Conservation (phyloP, 2,797 vertebrate species). For the Chelmon rostratus region DNA sequence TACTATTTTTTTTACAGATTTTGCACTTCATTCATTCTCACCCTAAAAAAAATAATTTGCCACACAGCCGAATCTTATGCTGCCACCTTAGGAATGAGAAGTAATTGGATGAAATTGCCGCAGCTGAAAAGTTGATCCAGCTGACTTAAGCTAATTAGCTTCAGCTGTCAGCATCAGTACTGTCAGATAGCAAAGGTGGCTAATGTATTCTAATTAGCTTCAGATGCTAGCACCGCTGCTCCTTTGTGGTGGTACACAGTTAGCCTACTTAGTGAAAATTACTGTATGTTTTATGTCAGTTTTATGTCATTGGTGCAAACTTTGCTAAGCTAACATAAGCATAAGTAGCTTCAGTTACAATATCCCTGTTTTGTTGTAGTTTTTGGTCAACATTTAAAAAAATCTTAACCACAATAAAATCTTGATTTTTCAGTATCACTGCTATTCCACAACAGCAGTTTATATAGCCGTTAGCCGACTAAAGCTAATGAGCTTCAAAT, state of each 20-base stretch:
- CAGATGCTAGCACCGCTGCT: conserved; percentile 5
- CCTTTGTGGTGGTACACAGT: not conserved
- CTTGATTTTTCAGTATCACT: not conserved
- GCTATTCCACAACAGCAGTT: not conserved
- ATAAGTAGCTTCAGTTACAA: not conserved
- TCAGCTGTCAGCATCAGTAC: conserved; percentile 16
- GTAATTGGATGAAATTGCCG: conserved; percentile 8
- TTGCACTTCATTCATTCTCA: not conserved
- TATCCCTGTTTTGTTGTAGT: not conserved
- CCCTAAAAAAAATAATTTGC: not conserved
- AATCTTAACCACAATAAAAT: too few relatives aligned
- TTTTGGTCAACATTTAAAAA: not conserved
- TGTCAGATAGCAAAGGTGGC: not conserved
- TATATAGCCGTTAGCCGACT: not conserved
- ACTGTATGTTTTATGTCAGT: not conserved
- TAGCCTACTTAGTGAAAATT: not conserved
- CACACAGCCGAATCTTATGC: not conserved
- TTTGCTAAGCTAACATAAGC: not conserved
- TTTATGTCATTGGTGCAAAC: not conserved
- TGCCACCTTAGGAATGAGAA: not conserved
- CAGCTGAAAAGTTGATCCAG: conserved; percentile 18
- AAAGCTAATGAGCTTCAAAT: not conserved
- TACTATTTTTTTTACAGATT: not conserved
- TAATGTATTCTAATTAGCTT: conserved; percentile 12
- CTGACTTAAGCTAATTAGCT: conserved; percentile 20